Percentiles rank a stretch among this genome's conserved stretches.
Conservation (phyloP, 2,888 invertebrate genomes). For the Lasioglossum malachurum region DNA sequence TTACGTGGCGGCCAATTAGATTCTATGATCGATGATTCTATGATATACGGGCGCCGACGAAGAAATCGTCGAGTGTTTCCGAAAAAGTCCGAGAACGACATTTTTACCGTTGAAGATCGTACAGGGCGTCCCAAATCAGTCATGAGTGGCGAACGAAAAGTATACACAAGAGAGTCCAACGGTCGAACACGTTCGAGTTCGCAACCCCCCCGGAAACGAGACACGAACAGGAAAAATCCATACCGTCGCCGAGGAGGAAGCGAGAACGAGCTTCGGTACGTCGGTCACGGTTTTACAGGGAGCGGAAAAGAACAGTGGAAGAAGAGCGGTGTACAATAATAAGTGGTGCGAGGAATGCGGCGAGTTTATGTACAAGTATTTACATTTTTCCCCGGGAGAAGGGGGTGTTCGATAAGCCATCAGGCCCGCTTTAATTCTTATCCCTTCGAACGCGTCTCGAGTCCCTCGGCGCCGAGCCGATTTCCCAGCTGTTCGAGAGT, state of each 20-base stretch:
- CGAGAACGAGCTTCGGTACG: not conserved
- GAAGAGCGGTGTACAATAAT: slow-evolving; percentile 63
- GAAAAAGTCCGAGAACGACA: not conserved
- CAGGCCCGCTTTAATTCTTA: slow-evolving; percentile 41
- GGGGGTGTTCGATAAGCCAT: slow-evolving; percentile 55
- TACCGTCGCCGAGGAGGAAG: not conserved
- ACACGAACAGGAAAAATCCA: slow-evolving; percentile 3
- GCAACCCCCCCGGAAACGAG: not conserved
- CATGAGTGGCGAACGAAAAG: slow-evolving; percentile 1
- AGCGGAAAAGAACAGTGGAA: slow-evolving; percentile 40
- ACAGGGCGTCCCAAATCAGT: not conserved
- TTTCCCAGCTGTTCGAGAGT: not conserved
- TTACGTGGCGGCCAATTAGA: slow-evolving; percentile 19
- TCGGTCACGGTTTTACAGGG: slow-evolving; percentile 6
- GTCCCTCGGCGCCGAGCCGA: not conserved
- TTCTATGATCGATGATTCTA: slow-evolving; percentile 10
- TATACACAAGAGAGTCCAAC: not conserved
- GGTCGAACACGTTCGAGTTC: not conserved
- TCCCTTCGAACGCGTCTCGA: slow-evolving; percentile 2
- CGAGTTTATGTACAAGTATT: slow-evolving; percentile 81
- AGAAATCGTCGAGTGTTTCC: not conserved
- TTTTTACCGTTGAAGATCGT: not conserved
- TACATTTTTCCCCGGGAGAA: slow-evolving; percentile 72
- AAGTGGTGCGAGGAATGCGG: slow-evolving; percentile 79
- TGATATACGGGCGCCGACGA: not conserved